Conservation (phyloP, 30 jellyfish, hydroid and myxozoan species). For the Hydractinia echinata region DNA sequence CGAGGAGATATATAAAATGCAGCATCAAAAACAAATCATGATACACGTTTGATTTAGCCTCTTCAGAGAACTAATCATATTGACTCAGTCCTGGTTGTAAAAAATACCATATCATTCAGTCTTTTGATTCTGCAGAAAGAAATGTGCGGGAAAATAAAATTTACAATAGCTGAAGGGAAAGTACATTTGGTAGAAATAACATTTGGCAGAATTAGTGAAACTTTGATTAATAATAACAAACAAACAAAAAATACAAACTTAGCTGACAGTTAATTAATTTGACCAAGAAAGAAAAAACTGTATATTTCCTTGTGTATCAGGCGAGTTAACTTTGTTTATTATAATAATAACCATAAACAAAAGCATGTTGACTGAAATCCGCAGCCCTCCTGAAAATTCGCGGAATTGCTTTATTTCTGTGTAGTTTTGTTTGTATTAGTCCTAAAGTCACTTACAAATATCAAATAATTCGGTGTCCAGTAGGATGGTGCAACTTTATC, state of each 20-base stretch:
- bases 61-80: background rate
- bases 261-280: background rate
- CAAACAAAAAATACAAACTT: background rate
- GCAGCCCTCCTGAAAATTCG: too few relatives aligned
- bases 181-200: too few relatives aligned
- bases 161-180: too few relatives aligned
- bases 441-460: conserved; percentile 55
- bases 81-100: background rate
- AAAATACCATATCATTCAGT: background rate
- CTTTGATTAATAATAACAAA: too few relatives aligned
- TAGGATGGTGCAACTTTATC: conserved; percentile 94
- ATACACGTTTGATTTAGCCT: background rate
- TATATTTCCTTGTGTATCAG: too few relatives aligned
- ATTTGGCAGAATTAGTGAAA: too few relatives aligned
- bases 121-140: background rate
- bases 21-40: background rate
- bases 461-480: conserved; percentile 89
- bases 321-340: too few relatives aligned
- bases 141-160: too few relatives aligned
- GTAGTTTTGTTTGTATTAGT: background rate
- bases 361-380: too few relatives aligned
- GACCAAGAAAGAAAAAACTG: too few relatives aligned
- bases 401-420: too few relatives aligned
- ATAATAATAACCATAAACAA: too few relatives aligned
- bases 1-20: background rate